A percentile compares a stretch with the other conserved stretches of the same genome.
Evolutionary conservation across 2,888 invertebrate genomes (phyloP).

Genomic region (Thumatha senex): DNA sequence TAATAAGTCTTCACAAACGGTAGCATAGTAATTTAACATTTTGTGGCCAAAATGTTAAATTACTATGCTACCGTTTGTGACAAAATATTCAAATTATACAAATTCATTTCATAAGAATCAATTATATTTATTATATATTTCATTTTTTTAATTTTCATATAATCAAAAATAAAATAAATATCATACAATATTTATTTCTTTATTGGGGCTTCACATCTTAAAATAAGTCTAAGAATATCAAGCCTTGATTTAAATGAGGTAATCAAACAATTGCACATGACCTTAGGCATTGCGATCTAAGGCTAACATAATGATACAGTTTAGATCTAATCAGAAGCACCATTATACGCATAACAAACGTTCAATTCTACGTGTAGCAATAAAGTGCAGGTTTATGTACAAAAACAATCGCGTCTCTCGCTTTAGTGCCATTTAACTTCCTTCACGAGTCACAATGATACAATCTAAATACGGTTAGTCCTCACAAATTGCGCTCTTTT

Average conservation of each 20-base stretch:
- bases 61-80: no score
- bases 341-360: conserved; percentile 11
- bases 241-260: not conserved
- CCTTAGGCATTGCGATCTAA: conserved; percentile 3
- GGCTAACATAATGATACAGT: conserved; percentile 8
- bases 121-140: no score
- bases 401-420: conserved; percentile 4
- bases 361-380: conserved; percentile 6
- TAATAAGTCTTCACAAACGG: no score
- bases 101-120: no score
- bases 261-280: conserved; percentile 2
- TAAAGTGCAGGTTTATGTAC: conserved; percentile 9
- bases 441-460: conserved; percentile 12
- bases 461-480: conserved; percentile 1
- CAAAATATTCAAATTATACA: no score
- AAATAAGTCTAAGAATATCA: not conserved
- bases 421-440: conserved; percentile 6
- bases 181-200: no score
- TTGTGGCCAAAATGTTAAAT: no score
- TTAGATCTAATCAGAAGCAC: conserved; percentile 12
- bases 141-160: no score
- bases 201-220: not conserved
- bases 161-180: no score
- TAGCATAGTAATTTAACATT: no score
- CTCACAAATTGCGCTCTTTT: conserved; percentile 3